Evolutionary conservation across 2,113 vertebrate genomes (phyloP).

Genomic region (Pterocles burchelli): DNA sequence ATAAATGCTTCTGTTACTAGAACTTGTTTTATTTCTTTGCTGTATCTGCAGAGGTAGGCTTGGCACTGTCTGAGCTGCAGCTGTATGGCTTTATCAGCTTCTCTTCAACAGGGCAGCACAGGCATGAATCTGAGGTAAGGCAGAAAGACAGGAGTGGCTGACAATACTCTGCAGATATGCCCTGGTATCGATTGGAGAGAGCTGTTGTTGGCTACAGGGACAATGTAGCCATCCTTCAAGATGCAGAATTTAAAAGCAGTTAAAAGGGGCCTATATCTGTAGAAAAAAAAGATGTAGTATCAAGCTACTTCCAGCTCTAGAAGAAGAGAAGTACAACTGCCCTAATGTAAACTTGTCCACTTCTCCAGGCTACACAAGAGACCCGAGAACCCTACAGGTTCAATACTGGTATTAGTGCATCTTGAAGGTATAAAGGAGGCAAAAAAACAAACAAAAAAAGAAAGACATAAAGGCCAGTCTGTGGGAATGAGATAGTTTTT

Average conservation of each 20-base stretch:
- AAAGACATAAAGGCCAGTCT: not conserved
- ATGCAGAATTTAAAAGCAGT: not conserved
- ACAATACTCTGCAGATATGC: not conserved
- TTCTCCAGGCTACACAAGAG: not conserved
- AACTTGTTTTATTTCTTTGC: not conserved
- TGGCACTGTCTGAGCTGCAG: not conserved
- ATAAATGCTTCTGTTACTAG: not conserved
- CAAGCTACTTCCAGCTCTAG: not conserved
- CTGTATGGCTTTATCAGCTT: not conserved
- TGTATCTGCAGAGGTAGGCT: not conserved
- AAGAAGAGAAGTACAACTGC: not conserved
- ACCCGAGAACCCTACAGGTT: not conserved
- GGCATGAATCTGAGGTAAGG: not conserved
- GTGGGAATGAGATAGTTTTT: not conserved
- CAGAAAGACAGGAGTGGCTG: not conserved
- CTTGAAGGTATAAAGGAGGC: not conserved
- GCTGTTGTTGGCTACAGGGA: not conserved
- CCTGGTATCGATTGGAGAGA: not conserved
- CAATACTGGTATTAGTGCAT: not conserved
- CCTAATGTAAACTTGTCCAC: not conserved
- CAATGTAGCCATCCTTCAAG: not conserved
- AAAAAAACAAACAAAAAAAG: not conserved
- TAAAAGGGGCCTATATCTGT: not conserved
- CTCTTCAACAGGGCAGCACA: not conserved
- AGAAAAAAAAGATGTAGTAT: not conserved